Evolutionary conservation across 2,113 vertebrate species (phyloP), one percentile per base, ranked within the genome.

Genomic region (Phylloscopus trochiloides): DNA sequence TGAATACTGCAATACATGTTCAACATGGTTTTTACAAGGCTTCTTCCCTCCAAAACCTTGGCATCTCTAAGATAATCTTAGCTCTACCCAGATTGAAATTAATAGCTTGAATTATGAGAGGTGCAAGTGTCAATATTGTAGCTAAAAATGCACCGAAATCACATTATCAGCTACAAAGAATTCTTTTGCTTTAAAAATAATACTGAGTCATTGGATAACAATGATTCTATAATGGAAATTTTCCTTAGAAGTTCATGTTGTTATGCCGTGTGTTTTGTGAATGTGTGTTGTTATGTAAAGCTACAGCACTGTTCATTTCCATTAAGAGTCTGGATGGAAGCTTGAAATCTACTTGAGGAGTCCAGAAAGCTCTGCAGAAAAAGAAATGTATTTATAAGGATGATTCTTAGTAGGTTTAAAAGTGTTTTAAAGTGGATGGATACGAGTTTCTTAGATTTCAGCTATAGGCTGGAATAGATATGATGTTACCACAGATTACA

Each of bases 1-100:
- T 5, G 12, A 34, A 48, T 71, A 55, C 12, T 59, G 20, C 28
- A 71, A 14, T 38, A 26, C 12, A 9, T 76, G 42, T 90, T 86
- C 1, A 0, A 4, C 0, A 1, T 65, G 7, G 6, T 57, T 59
- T 74, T 4, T 55, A 32, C 47, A 14, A 43, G 32, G 21, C 34
- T 76, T 29, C 31, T 88, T 55, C 4, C 38, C 4, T 89, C 42
- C 17, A 57, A 68, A 86, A 54, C 18, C 10, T 67, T 87, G 6
- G 22, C 51, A 75, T 86, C 32, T 88, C 12, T 84, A 43, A 63
- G n/a, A 67, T 61, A 66, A 17, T 82, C 25, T 78, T 76, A 68
- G 45, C 16, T 76, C 22, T 73, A 0, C 47, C 10, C n/a, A 65
- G 22, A n/a, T 78, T 42, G 9, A 36, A 72, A 18, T 84, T 75